phyloP scores from a whole-genome alignment of 2,797 vertebrate species.

The Lindbergichthys nudifrons region DNA sequence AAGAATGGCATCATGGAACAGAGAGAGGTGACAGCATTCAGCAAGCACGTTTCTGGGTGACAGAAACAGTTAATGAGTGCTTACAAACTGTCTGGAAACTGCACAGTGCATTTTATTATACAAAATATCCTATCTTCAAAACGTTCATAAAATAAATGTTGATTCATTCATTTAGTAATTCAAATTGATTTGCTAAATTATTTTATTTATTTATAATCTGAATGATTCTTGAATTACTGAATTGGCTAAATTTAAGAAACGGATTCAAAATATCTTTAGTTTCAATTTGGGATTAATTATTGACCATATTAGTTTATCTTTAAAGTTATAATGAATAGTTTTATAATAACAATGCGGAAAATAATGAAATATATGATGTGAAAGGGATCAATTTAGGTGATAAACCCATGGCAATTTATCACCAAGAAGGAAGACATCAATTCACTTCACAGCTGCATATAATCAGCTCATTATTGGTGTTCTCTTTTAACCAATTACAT shows the following conservation, averaged over 20 bases:
- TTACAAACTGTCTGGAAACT: slow-evolving; percentile 42
- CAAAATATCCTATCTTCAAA: slow-evolving; percentile 5
- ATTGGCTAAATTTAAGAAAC: background rate
- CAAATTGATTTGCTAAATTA: background rate
- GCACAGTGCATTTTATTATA: background rate
- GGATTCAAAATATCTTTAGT: background rate
- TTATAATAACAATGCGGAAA: background rate
- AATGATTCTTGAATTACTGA: background rate
- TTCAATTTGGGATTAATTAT: background rate
- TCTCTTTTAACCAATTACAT: no score
- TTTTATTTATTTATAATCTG: background rate
- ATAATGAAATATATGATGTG: background rate
- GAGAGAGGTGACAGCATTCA: slow-evolving; percentile 61
- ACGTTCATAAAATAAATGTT: background rate
- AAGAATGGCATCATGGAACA: slow-evolving; percentile 75
- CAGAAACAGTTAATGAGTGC: slow-evolving; percentile 47
- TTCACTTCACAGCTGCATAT: no score
- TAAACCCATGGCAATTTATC: no score
- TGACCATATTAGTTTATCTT: background rate
- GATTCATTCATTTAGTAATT: background rate
- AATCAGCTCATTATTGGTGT: no score
- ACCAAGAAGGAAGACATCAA: no score
- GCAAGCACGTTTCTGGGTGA: slow-evolving; percentile 59
- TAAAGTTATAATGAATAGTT: background rate
- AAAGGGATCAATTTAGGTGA: background rate